These are phyloP conservation scores for Tetrapedia diversipes DNA, from an alignment of 2,888 invertebrate species.

Conservation along the genomic window DNA sequence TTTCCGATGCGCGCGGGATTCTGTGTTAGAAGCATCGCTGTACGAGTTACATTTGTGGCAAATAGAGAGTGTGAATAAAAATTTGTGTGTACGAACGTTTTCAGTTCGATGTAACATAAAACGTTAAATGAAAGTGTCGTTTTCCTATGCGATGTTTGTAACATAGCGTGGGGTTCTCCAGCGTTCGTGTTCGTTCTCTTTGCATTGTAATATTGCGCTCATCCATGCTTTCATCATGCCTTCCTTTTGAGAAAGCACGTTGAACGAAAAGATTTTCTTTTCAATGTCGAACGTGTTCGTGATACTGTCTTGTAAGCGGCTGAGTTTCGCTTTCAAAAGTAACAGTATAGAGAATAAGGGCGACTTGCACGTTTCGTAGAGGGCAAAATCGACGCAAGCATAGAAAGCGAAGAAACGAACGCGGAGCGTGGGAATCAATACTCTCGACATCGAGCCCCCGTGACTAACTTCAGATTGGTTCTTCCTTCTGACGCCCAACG, in stretches of 20 bases:
- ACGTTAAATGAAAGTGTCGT: background rate
- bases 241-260: slow-evolving; percentile 49
- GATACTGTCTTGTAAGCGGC: background rate
- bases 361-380: background rate
- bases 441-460: slow-evolving; percentile 58
- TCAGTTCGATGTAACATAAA: background rate
- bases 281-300: background rate
- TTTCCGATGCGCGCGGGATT: background rate
- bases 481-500: slow-evolving; percentile 42
- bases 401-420: slow-evolving; percentile 43
- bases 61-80: background rate
- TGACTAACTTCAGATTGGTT: slow-evolving; percentile 63
- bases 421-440: slow-evolving; percentile 72
- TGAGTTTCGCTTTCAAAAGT: slow-evolving; percentile 15
- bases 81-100: background rate
- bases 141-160: background rate
- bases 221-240: slow-evolving; percentile 63
- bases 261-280: slow-evolving; percentile 9
- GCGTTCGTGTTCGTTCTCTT: slow-evolving; percentile 11
- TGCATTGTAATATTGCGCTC: slow-evolving; percentile 12
- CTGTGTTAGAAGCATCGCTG: background rate
- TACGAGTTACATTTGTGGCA: background rate
- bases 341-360: slow-evolving; percentile 11
- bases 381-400: slow-evolving; percentile 24
- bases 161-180: background rate